phyloP scores from a whole-genome alignment of 2,888 invertebrate genomes.

The Callimorpha dominula region DNA sequence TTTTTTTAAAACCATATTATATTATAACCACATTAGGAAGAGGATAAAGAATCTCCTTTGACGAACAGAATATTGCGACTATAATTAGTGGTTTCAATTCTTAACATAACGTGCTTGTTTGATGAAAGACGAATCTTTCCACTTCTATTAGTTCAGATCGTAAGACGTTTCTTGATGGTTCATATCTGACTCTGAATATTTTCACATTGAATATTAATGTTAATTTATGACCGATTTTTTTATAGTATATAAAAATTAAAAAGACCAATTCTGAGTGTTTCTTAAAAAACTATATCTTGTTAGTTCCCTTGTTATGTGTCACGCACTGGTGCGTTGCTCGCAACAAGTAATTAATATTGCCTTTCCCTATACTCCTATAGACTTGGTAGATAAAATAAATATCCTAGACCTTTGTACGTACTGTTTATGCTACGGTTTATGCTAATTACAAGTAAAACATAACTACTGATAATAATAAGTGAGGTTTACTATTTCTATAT shows the following conservation, averaged over 20 bases:
- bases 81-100: no score
- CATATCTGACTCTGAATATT: background rate
- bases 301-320: background rate
- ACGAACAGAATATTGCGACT: no score
- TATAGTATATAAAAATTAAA: no score
- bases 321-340: conserved; percentile 6
- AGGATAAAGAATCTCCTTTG: no score
- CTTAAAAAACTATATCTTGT: background rate
- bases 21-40: no score
- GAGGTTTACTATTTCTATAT: background rate
- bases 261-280: background rate
- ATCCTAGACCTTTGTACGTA: background rate
- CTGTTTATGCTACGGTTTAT: background rate
- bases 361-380: background rate
- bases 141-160: background rate
- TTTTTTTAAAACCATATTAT: no score
- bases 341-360: background rate
- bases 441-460: background rate
- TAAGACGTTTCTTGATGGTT: background rate
- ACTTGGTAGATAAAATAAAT: background rate
- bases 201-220: no score
- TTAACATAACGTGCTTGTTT: no score
- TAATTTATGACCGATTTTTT: no score
- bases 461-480: background rate
- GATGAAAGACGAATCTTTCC: background rate